These are phyloP conservation scores for Rotaria socialis DNA, from an alignment of 2,888 invertebrate species.

Conservation along the genomic window DNA sequence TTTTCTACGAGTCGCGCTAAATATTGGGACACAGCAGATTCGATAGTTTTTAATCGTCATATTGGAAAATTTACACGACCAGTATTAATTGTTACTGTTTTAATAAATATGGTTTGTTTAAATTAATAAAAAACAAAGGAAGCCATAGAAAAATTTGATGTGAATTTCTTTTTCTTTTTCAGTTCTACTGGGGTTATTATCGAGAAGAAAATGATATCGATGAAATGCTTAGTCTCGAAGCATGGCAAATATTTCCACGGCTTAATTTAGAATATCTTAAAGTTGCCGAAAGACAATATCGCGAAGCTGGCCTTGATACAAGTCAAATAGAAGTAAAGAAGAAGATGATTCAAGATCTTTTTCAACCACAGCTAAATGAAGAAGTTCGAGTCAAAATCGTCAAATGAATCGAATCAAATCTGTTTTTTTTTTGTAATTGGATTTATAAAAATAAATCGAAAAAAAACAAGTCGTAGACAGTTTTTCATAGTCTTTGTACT, in stretches of 20 bases:
- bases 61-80: constrained; percentile 27
- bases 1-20: not conserved
- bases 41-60: constrained; percentile 6
- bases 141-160: not conserved
- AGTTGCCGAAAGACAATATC: constrained; percentile 29
- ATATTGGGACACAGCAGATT: constrained; percentile 26
- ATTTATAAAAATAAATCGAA: not conserved
- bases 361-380: constrained; percentile 17
- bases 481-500: not conserved
- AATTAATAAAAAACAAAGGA: not conserved
- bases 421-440: not conserved
- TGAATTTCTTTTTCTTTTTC: not conserved
- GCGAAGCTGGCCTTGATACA: constrained; percentile 27
- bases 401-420: not conserved
- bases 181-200: constrained; percentile 26
- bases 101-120: constrained; percentile 10
- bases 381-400: not conserved
- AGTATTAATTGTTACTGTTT: not conserved
- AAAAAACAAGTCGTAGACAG: too few relatives aligned
- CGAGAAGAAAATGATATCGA: constrained; percentile 32
- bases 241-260: constrained; percentile 32
- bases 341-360: constrained; percentile 7
- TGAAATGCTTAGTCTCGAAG: not conserved
- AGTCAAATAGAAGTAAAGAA: constrained; percentile 10
- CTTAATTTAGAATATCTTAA: constrained; percentile 7